Percentiles rank a stretch among this genome's conserved stretches.
These are phyloP conservation scores for Edolisoma coerulescens DNA, from an alignment of 2,113 vertebrate species.

Conservation along the genomic window DNA sequence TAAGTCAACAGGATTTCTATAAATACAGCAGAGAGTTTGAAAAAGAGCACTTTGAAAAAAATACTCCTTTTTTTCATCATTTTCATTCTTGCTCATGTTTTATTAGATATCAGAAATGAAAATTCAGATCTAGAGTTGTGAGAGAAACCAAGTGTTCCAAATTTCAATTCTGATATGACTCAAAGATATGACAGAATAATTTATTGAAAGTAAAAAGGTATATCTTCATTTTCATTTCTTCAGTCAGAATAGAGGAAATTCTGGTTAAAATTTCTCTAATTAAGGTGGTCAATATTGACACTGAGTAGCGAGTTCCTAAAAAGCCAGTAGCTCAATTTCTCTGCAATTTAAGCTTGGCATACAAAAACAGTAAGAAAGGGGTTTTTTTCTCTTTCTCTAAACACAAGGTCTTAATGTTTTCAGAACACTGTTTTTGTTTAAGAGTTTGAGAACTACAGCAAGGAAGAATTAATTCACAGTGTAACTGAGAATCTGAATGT, in stretches of 20 bases:
- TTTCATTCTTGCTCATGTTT: not conserved
- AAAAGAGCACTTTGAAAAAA: not conserved
- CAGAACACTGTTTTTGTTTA: not conserved
- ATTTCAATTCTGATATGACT: not conserved
- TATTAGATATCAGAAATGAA: not conserved
- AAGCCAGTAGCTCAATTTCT: not conserved
- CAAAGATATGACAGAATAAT: not conserved
- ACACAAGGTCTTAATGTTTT: not conserved
- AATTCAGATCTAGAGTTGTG: not conserved
- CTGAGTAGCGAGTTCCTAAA: not conserved
- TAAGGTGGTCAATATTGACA: not conserved
- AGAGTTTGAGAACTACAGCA: not conserved
- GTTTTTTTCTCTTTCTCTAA: not conserved
- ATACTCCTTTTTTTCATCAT: accelerated
- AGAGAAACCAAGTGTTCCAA: not conserved
- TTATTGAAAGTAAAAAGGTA: not conserved
- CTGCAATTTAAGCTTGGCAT: not conserved
- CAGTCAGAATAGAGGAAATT: not conserved
- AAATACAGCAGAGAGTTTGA: not conserved
- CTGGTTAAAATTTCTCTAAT: not conserved
- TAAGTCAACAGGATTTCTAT: not conserved
- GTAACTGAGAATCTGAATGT: not conserved
- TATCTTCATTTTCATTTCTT: not conserved
- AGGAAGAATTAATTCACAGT: not conserved
- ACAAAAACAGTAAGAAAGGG: not conserved